These are phyloP conservation scores for Pyrgilauda ruficollis DNA, from an alignment of 2,113 vertebrate genomes.

Conservation along the genomic window DNA sequence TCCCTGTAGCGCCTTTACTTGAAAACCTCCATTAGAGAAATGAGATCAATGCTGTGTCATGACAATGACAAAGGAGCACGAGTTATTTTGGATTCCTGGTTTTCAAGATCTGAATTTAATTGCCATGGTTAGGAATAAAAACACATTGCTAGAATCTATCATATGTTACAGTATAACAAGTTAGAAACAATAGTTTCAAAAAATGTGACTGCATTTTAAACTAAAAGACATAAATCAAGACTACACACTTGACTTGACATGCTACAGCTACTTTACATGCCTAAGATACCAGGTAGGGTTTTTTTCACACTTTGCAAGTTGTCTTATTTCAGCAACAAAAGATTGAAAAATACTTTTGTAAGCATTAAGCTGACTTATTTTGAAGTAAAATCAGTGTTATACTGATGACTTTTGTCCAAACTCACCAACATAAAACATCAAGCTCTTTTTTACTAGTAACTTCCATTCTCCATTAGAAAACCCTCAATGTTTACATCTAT, in stretches of 20 bases:
- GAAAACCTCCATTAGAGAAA: neutral
- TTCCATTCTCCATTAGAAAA: neutral
- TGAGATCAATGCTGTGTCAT: neutral
- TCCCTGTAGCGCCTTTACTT: neutral
- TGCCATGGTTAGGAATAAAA: neutral
- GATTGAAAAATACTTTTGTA: neutral
- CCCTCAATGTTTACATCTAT: neutral
- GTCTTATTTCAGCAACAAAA: neutral
- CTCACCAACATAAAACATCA: neutral
- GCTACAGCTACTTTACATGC: neutral
- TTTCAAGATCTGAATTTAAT: neutral
- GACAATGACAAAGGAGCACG: neutral
- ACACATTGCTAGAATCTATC: neutral
- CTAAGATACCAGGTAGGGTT: neutral
- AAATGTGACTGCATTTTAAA: neutral
- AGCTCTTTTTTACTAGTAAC: neutral
- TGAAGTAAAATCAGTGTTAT: neutral
- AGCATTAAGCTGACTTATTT: neutral
- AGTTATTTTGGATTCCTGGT: neutral
- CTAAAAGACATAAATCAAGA: neutral
- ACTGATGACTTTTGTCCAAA: neutral
- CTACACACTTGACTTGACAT: accelerated
- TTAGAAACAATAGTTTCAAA: neutral
- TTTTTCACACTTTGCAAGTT: neutral
- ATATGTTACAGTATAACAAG: neutral